A percentile compares a stretch with the other conserved stretches of the same genome.
Conservation (phyloP, 2,888 invertebrate species). For the Lomographa bimaculata region DNA sequence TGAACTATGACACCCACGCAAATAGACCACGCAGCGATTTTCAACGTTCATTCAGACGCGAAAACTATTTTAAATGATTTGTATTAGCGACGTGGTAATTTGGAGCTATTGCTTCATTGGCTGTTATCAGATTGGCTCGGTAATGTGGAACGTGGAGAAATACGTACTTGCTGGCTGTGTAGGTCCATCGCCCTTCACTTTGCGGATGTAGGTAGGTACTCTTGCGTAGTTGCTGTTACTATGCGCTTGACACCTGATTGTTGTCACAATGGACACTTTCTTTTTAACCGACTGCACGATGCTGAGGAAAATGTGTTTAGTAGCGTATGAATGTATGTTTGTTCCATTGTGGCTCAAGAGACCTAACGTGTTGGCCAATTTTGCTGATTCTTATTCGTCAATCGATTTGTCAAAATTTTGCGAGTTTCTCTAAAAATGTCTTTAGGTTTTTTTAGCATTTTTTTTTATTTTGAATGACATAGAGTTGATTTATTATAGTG, state of each 20-base stretch:
- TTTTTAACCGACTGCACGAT: too few relatives aligned
- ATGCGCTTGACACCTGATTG: background rate
- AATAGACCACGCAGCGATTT: conserved; percentile 46
- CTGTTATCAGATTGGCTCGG: conserved; percentile 15
- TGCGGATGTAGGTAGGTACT: conserved; percentile 12
- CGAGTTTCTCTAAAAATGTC: too few relatives aligned
- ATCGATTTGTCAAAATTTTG: too few relatives aligned
- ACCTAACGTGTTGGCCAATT: too few relatives aligned
- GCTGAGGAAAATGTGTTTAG: too few relatives aligned
- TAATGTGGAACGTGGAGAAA: conserved; percentile 10
- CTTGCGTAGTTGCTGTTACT: conserved; percentile 8
- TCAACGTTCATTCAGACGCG: conserved; percentile 26
- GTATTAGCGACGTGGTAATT: conserved; percentile 14
- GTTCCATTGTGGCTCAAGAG: too few relatives aligned
- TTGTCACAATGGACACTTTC: conserved; percentile 1
- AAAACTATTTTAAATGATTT: conserved; percentile 28
- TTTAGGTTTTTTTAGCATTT: too few relatives aligned
- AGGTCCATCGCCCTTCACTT: conserved; percentile 23
- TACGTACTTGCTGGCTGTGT: conserved; percentile 4
- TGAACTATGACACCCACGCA: conserved; percentile 65
- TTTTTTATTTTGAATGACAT: too few relatives aligned
- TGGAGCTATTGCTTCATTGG: conserved; percentile 15
- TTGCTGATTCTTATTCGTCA: too few relatives aligned
- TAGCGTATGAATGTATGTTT: too few relatives aligned
- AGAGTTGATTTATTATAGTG: too few relatives aligned